These are phyloP conservation scores for Germaria angustata DNA, from an alignment of 2,888 invertebrate genomes.

Conservation along the genomic window DNA sequence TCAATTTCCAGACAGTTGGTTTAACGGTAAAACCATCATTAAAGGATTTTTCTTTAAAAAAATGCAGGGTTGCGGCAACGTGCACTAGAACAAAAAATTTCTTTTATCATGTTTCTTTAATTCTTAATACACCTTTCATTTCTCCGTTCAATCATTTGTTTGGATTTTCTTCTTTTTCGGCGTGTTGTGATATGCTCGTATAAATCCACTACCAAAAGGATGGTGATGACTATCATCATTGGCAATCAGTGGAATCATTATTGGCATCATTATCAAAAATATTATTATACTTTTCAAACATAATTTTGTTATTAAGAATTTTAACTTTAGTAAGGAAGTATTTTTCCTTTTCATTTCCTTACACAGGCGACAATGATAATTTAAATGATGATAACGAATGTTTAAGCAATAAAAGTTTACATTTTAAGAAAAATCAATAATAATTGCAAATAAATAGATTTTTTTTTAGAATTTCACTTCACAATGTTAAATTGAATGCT, in stretches of 20 bases:
- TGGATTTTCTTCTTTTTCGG: background rate
- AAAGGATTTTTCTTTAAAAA: constrained; percentile 75
- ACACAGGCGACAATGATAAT: background rate
- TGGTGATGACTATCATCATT: constrained; percentile 25
- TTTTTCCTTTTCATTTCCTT: background rate
- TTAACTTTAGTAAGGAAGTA: background rate
- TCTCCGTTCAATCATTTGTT: background rate
- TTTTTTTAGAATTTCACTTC: too few relatives aligned
- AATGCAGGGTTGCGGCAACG: constrained; percentile 54
- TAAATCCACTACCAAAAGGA: background rate
- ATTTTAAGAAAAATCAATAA: too few relatives aligned
- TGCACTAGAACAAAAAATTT: background rate
- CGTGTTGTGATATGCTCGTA: background rate
- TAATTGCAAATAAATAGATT: too few relatives aligned
- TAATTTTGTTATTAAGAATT: constrained; percentile 40
- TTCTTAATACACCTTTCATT: constrained; percentile 4
- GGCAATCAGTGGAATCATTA: constrained; percentile 51
- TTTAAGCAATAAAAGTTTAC: too few relatives aligned
- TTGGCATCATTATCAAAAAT: constrained; percentile 54
- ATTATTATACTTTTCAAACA: constrained; percentile 22
- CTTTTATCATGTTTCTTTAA: too few relatives aligned
- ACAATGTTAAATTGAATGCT: too few relatives aligned
- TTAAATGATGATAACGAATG: too few relatives aligned
- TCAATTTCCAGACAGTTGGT: constrained; percentile 80
- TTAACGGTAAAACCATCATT: constrained; percentile 80